A percentile compares a stretch with the other conserved stretches of the same genome.
phyloP scores from a whole-genome alignment of 2,113 vertebrate species.

The Sarotherodon lohbergeri region DNA sequence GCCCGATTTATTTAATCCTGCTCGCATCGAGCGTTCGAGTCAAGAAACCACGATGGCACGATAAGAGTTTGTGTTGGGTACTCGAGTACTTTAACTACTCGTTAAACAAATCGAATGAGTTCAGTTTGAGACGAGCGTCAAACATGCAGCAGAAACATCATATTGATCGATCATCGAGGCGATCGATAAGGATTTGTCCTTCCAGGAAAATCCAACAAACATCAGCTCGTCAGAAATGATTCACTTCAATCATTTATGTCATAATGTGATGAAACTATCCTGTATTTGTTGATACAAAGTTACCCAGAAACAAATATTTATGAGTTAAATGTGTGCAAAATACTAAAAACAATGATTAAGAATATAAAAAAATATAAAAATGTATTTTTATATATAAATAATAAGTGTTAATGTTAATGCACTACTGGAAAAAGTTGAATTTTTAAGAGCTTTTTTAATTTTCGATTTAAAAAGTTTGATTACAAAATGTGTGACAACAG shows the following conservation, averaged over 20 bases:
- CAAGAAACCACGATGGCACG: background rate
- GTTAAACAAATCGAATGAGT: background rate
- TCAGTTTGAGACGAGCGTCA: rapidly evolving
- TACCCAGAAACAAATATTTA: background rate
- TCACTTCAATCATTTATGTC: rapidly evolving
- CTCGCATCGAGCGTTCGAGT: background rate
- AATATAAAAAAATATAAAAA: background rate
- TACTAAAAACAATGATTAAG: background rate
- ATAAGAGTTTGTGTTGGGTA: background rate
- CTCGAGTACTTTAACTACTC: background rate
- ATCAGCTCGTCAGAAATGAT: rapidly evolving
- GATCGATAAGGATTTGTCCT: background rate
- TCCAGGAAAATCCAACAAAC: background rate
- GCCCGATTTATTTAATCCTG: background rate
- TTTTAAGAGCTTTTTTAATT: background rate
- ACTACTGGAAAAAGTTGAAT: background rate
- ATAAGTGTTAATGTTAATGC: background rate
- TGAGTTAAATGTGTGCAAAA: background rate
- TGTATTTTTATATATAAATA: background rate
- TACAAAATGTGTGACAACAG: no score
- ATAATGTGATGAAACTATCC: background rate
- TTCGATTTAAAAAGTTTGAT: rapidly evolving
- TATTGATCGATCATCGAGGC: background rate
- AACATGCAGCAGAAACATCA: background rate
- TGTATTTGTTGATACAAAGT: background rate